phyloP scores from a whole-genome alignment of 2,797 vertebrate genomes.

The Oceanodroma leucorhoa region DNA sequence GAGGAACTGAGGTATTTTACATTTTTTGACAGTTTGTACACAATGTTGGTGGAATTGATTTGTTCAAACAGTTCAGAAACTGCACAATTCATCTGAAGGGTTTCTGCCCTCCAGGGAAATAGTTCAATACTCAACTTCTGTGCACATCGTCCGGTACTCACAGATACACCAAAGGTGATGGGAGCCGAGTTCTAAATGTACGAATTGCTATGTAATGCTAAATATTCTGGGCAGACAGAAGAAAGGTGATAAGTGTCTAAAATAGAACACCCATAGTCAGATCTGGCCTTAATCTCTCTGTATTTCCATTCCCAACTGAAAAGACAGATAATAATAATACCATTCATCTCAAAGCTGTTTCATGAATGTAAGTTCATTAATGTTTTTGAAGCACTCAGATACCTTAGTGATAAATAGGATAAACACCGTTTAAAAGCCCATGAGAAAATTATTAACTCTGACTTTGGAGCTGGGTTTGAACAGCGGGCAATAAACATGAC shows the following conservation, averaged over 20 bases:
- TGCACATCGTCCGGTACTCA: neutral
- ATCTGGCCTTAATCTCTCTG: neutral
- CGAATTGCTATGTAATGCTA: neutral
- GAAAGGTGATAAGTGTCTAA: neutral
- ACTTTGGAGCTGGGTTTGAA: neutral
- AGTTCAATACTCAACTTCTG: neutral
- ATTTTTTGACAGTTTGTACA: neutral
- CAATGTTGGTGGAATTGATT: neutral
- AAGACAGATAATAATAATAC: neutral
- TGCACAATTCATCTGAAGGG: neutral
- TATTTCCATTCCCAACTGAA: neutral
- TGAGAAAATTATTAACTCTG: neutral
- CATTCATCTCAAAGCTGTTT: neutral
- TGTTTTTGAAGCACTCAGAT: neutral
- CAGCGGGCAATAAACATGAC: fast-evolving
- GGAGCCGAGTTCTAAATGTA: neutral
- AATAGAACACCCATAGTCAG: neutral
- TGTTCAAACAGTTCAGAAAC: neutral
- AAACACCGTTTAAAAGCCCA: neutral
- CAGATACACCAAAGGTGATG: neutral
- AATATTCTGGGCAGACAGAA: neutral
- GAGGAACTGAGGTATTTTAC: neutral
- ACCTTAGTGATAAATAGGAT: neutral
- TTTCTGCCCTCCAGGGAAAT: neutral
- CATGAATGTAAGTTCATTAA: neutral